Base-by-base conservation (phyloP, 2,113 vertebrate species). In the Toxostoma redivivum region DNA sequence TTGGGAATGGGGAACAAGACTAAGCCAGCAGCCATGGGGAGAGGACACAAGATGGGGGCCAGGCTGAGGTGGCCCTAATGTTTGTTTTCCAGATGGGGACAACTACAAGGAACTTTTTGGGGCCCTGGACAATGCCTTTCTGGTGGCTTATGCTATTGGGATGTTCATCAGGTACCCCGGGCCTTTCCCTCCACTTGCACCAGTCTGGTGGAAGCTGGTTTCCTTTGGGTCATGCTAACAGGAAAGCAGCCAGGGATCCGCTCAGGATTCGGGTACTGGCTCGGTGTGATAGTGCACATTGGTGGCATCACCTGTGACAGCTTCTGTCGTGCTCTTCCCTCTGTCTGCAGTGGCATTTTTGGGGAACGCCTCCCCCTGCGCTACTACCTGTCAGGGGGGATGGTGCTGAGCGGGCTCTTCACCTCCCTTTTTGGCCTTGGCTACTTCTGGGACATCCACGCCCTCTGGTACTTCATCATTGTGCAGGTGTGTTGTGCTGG, bases 311-410 rank as follows among this genome's bases (percentile, higher is more conserved):
- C 31, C 40, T 0, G 0, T 62, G 47, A 76, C 58, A 8, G 14
- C 38, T 62, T 16, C 38, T 31, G 7, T 8, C 33, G 0, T 1
- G 48, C 85, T 50, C 27, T 31, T 28, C 61, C 61, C 38, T 67
- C 48, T 71, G 82, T 90, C 82, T 7, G 14, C 97, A 99, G 99
- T 1, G 99, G 99, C 31, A 99, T 99, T 30, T 99, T 99, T 4
- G 99, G 99, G 27, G 99, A 99, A 97, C 99, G 99, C 1, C 98
- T 99, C n/a, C 98, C 99, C 4, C 97, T 99, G 58, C 98, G 99
- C 10, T 99, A 99, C 60, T 99, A 99, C 97, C 98, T 99, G 24
- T 98, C 98, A 0, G 85, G 95, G 3, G 99, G 99, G 15, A 99
- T 99, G 99, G 48, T 99, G 77, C 97, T 98, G 92, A 99, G 99